Evolutionary conservation across 2,888 invertebrate genomes (phyloP), one percentile per base, ranked within the genome.

Genomic region (Frankliniella intonsa): DNA sequence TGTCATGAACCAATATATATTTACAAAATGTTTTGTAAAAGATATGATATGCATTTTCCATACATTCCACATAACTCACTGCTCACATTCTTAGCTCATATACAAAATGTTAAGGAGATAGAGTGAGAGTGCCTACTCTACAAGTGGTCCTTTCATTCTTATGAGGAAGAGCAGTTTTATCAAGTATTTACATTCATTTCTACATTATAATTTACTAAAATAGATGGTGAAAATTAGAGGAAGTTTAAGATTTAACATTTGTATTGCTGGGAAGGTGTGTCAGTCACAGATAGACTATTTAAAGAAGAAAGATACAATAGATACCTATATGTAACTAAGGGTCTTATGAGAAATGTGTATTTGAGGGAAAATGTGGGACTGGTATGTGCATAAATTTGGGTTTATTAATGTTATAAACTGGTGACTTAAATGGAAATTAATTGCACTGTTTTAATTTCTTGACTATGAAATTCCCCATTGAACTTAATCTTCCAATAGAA

Each of bases 31-130:
- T 22, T 22, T 76, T 76, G 69, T 76, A 76, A 76, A 76, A 76
- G 69, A 76, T 76, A 76, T 76, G 69, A 76, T 76, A 76, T 76
- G 69, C 69, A 76, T 76, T 76, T 25, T 76, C 69, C 69, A 76
- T 25, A 76, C 69, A 76, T 76, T 76, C 69, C 69, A 69, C 55
- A 55, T 22, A 25, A 25, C 25, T 25, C 69, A 22, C 25, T 76
- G 69, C 25, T 76, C 69, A 76, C 69, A 76, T 25, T 76, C 69
- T 76, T 76, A 22, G 25, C 8, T 76, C 69, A 55, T 76, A 25
- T 76, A 76, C 69, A 76, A 76, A 76, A 55, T 76, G 69, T 22
- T 22, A 10, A 22, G 9, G 25, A 25, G 69, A 76, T 25, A 76
- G 25, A 22, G 25, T 76, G 69, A 22, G 69, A 76, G 69, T 76